Evolutionary conservation across 2,888 invertebrate genomes (phyloP).

Genomic region (Helobdella robusta): DNA sequence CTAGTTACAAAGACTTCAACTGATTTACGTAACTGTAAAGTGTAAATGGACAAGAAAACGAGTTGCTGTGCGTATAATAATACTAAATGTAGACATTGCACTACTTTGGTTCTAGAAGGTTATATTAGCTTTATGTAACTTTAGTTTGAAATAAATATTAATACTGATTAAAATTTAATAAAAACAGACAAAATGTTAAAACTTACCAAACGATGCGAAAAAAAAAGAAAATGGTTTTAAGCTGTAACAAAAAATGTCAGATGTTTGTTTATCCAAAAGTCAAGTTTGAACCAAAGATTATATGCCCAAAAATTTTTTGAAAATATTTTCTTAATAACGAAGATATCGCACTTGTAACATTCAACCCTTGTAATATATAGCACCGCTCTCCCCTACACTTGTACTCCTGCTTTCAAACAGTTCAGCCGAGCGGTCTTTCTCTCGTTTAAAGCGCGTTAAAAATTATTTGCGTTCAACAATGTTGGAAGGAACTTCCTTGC

Average conservation of each 20-base stretch:
- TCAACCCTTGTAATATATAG: background rate
- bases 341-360: background rate
- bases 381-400: no score
- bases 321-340: background rate
- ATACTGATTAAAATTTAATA: background rate
- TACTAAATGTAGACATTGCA: no score
- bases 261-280: background rate
- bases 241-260: background rate
- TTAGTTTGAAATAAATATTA: background rate
- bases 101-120: background rate
- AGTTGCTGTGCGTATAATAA: no score
- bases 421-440: no score
- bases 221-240: background rate
- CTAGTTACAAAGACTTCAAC: no score
- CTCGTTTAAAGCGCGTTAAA: no score
- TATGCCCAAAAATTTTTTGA: background rate
- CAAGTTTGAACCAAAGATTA: background rate
- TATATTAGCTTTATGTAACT: background rate
- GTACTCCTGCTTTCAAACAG: no score
- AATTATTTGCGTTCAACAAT: no score
- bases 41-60: no score
- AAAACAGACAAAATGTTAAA: no score
- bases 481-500: no score
- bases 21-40: no score
- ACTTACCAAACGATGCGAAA: background rate